Conservation (phyloP, 2,113 vertebrate species). For the Macaca fascicularis region T2T-MFA8v1.1 NC_088379.1:70338001-70338500, state of each 20-base stretch:
- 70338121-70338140: background rate
- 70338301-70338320: background rate
- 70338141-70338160: background rate
- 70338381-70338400: background rate
- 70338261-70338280: background rate
- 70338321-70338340: background rate
- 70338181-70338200: background rate
- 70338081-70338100: background rate
- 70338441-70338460: constrained; percentile 16
- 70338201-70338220: background rate
- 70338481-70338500: background rate
- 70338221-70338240: background rate
- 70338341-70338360: background rate
- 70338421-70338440: background rate
- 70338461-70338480: background rate
- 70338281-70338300: background rate
- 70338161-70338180: background rate
- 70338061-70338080: background rate
- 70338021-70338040: background rate
- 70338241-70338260: background rate
- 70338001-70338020: background rate
- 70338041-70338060: background rate
- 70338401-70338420: background rate
- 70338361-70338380: background rate
- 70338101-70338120: background rate